phyloP scores from a whole-genome alignment of 2,888 invertebrate genomes.

The Gryllus longicercus region DNA sequence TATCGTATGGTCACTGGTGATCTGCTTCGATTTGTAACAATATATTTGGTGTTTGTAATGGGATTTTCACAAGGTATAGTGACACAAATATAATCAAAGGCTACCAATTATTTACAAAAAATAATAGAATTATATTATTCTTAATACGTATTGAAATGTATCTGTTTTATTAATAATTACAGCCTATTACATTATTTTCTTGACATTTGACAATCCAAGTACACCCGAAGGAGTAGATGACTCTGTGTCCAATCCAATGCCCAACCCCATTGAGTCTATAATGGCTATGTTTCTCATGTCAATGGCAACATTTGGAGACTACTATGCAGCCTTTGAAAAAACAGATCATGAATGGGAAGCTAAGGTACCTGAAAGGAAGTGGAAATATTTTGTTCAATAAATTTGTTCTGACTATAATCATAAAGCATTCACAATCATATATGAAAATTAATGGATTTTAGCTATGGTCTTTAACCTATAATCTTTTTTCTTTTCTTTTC shows the following conservation, averaged over 20 bases:
- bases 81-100: too few relatives aligned
- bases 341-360: slow-evolving; percentile 86
- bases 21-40: slow-evolving; percentile 89
- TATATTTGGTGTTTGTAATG: slow-evolving; percentile 95
- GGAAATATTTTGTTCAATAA: too few relatives aligned
- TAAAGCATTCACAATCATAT: too few relatives aligned
- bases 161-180: not conserved
- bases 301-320: slow-evolving; percentile 92
- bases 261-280: slow-evolving; percentile 88
- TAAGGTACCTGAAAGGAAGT: slow-evolving; percentile 58
- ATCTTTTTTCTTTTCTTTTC: slow-evolving; percentile 9
- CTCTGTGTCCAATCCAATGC: slow-evolving; percentile 79
- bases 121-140: too few relatives aligned
- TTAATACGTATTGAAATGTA: not conserved
- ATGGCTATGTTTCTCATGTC: slow-evolving; percentile 99
- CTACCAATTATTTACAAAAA: too few relatives aligned
- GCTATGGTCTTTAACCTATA: not conserved
- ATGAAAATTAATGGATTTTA: not conserved
- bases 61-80: slow-evolving; percentile 87
- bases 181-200: slow-evolving; percentile 89
- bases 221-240: slow-evolving; percentile 81
- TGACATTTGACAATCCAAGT: slow-evolving; percentile 80
- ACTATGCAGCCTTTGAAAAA: slow-evolving; percentile 84
- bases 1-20: slow-evolving; percentile 98
- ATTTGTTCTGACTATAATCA: too few relatives aligned